Evolutionary conservation across 2,113 vertebrate genomes (phyloP).

Genomic region (Toxotes chatareus): DNA sequence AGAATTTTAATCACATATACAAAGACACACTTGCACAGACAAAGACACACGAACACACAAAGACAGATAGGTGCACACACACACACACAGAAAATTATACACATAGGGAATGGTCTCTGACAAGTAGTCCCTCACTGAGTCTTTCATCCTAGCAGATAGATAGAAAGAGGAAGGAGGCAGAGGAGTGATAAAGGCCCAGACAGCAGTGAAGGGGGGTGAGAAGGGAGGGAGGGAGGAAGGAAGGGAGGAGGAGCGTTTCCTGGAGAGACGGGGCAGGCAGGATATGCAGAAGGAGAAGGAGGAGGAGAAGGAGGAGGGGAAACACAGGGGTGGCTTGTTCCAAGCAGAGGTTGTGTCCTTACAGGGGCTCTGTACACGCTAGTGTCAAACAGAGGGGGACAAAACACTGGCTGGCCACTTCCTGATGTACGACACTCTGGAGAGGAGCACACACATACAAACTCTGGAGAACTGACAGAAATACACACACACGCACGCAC

Average conservation of each 20-base stretch:
- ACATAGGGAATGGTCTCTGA: constrained; percentile 52
- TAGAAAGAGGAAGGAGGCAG: constrained; percentile 75
- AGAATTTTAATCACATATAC: constrained; percentile 80
- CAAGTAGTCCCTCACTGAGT: constrained; percentile 65
- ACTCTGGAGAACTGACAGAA: background rate
- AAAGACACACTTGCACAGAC: constrained; percentile 76
- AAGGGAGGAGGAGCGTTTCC: constrained; percentile 79
- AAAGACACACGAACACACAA: constrained; percentile 71
- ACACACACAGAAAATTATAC: constrained; percentile 50
- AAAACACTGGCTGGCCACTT: constrained; percentile 59
- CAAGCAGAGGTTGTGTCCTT: constrained; percentile 75
- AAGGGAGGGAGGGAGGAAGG: constrained; percentile 65
- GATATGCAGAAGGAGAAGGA: constrained; percentile 77
- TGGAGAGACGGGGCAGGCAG: constrained; percentile 80
- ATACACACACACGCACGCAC: constrained; percentile 16
- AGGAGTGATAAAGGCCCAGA: constrained; percentile 76
- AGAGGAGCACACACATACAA: background rate
- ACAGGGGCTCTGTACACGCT: constrained; percentile 68
- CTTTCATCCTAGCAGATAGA: constrained; percentile 77
- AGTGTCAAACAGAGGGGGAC: constrained; percentile 65
- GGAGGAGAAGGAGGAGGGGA: constrained; percentile 70
- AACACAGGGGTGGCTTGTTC: constrained; percentile 80
- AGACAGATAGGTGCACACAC: constrained; percentile 53
- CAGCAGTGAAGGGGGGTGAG: constrained; percentile 53
- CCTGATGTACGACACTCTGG: constrained; percentile 52